Evolutionary conservation across 2,888 invertebrate species (phyloP).

Genomic region (Mythimna lalbum): DNA sequence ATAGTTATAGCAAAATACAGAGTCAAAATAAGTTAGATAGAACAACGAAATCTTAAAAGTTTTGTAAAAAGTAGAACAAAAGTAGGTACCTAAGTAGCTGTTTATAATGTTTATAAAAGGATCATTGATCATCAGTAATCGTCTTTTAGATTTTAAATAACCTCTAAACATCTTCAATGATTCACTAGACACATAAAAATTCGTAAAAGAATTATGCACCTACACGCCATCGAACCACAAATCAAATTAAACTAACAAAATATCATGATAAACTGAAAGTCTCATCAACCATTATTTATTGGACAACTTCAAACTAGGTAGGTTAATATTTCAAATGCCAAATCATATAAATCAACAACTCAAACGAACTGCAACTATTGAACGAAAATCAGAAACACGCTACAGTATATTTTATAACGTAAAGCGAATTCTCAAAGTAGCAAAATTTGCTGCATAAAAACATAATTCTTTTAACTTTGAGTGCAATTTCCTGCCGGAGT

Average conservation of each 20-base stretch:
- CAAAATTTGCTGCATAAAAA: no score
- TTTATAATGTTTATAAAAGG: no score
- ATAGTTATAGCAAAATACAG: no score
- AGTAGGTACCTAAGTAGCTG: no score
- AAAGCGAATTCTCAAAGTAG: conserved; percentile 26
- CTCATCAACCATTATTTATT: not conserved
- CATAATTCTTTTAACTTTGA: no score
- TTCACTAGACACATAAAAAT: not conserved
- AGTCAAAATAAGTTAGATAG: no score
- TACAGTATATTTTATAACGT: conserved; percentile 38
- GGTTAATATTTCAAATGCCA: conserved; percentile 12
- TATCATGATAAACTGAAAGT: not conserved
- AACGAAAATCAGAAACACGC: conserved; percentile 33
- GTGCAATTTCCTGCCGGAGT: no score
- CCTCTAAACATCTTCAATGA: no score
- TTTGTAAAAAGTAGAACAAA: no score
- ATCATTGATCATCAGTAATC: no score
- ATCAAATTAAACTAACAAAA: not conserved
- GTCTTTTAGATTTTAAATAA: not conserved
- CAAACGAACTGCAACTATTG: conserved; percentile 4
- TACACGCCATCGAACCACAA: not conserved
- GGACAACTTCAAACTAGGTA: not conserved
- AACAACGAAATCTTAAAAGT: no score
- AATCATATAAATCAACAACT: conserved; percentile 23
- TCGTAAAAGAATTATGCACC: not conserved